A percentile compares a stretch with the other conserved stretches of the same genome.
Conservation (phyloP, 2,797 vertebrate species). For the Enteromius unitaeniatus region DNA sequence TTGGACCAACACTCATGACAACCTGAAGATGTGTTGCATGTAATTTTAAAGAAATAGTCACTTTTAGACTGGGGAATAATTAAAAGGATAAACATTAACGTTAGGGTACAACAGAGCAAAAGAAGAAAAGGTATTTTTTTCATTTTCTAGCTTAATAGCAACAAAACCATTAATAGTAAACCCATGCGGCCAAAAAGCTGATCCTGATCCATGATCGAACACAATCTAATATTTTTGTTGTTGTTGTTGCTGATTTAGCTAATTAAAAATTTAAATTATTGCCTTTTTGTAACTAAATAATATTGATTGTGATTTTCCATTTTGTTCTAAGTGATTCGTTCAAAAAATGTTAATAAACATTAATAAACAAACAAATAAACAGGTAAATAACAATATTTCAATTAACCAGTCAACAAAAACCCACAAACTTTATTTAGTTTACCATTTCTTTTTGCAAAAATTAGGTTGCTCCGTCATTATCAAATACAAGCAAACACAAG, state of each 20-base stretch:
- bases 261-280: no score
- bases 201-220: no score
- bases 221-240: no score
- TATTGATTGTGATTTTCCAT: neutral
- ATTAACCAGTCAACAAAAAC: neutral
- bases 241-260: no score
- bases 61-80: neutral
- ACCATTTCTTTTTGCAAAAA: neutral
- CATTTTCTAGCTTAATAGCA: neutral
- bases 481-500: neutral
- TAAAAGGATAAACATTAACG: neutral
- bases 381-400: neutral
- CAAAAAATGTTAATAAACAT: neutral
- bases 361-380: neutral
- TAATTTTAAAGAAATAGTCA: slow-evolving; percentile 3
- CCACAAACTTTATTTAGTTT: neutral
- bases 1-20: slow-evolving; percentile 44
- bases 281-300: neutral
- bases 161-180: no score
- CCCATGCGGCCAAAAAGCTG: no score
- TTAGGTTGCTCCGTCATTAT: neutral
- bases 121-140: neutral
- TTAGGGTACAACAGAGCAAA: neutral
- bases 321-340: neutral
- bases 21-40: slow-evolving; percentile 1